Percentiles rank a stretch among this genome's conserved stretches.
phyloP scores from a whole-genome alignment of 2,113 vertebrate species.

The Tringa solitaria region DNA sequence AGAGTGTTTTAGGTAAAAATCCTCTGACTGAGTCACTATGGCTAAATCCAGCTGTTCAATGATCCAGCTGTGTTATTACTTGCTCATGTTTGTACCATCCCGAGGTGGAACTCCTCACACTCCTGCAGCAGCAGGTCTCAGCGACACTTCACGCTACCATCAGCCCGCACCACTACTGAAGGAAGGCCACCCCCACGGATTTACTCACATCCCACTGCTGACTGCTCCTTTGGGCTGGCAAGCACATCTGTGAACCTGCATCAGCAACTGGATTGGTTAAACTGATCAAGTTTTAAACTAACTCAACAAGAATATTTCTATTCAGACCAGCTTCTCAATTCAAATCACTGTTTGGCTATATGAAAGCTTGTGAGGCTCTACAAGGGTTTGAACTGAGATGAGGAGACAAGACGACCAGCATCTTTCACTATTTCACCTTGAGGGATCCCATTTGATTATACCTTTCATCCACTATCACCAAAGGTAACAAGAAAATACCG shows the following conservation, averaged over 20 bases:
- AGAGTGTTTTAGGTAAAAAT: background rate
- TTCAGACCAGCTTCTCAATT: background rate
- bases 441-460: background rate
- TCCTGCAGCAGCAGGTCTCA: background rate
- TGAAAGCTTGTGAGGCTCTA: background rate
- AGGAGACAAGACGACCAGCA: background rate
- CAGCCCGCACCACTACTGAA: background rate
- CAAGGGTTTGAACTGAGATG: background rate
- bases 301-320: background rate
- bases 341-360: background rate
- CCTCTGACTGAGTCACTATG: background rate
- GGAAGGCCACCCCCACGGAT: background rate
- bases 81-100: background rate
- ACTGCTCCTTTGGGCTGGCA: background rate
- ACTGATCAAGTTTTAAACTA: background rate
- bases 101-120: background rate
- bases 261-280: background rate
- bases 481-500: background rate
- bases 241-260: background rate
- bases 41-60: background rate
- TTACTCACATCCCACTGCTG: background rate
- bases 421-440: background rate
- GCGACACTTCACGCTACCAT: accelerated
- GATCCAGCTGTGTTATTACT: background rate
- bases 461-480: background rate